Evolutionary conservation across 2,888 invertebrate genomes (phyloP).

Genomic region (Epistrophella euchroma): DNA sequence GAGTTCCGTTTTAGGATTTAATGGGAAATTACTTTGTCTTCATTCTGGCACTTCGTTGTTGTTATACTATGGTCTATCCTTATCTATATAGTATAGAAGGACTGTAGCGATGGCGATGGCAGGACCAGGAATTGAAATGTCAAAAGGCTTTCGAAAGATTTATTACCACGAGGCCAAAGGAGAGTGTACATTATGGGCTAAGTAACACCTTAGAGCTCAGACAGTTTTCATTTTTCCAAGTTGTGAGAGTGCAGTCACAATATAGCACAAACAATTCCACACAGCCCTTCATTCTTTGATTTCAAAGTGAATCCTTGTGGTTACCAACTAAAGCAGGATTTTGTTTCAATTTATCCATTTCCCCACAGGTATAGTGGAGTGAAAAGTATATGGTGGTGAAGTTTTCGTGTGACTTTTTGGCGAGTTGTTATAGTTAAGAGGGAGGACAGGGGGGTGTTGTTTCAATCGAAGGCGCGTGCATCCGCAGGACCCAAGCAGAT

Average conservation of each 20-base stretch:
- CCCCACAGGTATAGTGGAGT: constrained; percentile 12
- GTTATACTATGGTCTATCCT: not conserved
- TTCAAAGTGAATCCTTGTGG: constrained; percentile 68
- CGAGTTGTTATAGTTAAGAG: constrained; percentile 8
- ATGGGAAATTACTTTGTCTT: constrained; percentile 64
- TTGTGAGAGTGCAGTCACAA: constrained; percentile 25
- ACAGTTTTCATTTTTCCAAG: constrained; percentile 35
- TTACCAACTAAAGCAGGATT: constrained; percentile 31
- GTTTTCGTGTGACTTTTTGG: constrained; percentile 25
- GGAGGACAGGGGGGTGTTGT: not conserved
- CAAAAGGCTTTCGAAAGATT: constrained; percentile 68
- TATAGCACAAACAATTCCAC: constrained; percentile 21
- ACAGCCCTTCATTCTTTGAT: constrained; percentile 53
- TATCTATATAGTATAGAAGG: constrained; percentile 1
- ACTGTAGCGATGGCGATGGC: constrained; percentile 41
- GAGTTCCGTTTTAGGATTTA: constrained; percentile 38
- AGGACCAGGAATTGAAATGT: constrained; percentile 68
- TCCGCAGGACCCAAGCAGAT: constrained; percentile 35
- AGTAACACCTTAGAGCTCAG: constrained; percentile 37
- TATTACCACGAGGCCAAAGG: constrained; percentile 51
- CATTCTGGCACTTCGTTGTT: constrained; percentile 23
- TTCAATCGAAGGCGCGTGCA: constrained; percentile 59
- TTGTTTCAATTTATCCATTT: constrained; percentile 56
- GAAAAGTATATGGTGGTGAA: not conserved
- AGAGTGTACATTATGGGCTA: constrained; percentile 35